Percentiles rank a stretch among this genome's conserved stretches.
Conservation (phyloP, 2,113 vertebrate species). For the Tetraodon nigroviridis region DNA sequence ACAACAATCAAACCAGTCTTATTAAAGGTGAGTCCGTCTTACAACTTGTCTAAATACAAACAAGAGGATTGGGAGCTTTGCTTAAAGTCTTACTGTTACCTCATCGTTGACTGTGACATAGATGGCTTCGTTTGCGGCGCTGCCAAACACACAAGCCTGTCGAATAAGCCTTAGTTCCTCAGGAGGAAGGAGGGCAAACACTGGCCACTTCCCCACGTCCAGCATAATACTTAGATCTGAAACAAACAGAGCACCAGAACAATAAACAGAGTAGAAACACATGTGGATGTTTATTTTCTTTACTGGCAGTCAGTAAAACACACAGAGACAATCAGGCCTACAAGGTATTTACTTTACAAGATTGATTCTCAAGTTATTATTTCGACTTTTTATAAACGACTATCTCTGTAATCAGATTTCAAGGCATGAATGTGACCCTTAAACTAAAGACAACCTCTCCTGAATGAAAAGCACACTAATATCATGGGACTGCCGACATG, state of each 20-base stretch:
- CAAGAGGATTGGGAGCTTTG: conserved; percentile 11
- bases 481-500: too few species aligned
- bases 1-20: conserved; percentile 1
- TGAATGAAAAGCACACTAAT: too few species aligned
- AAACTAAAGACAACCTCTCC: too few species aligned
- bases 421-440: too few species aligned
- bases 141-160: conserved; percentile 94
- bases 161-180: conserved; percentile 89
- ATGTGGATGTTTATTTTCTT: background rate
- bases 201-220: conserved; percentile 97
- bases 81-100: conserved; percentile 70
- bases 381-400: too few species aligned
- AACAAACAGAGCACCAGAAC: conserved; percentile 3
- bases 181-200: conserved; percentile 92
- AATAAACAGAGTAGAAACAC: conserved; percentile 6
- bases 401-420: too few species aligned
- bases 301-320: too few species aligned
- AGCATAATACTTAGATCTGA: conserved; percentile 82
- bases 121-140: conserved; percentile 89
- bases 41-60: conserved; percentile 9
- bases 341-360: too few species aligned
- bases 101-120: conserved; percentile 92
- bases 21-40: background rate
- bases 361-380: too few species aligned
- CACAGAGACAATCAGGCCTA: too few species aligned